Conservation (phyloP, 2,888 invertebrate species). For the Pasiphila rectangulata region DNA sequence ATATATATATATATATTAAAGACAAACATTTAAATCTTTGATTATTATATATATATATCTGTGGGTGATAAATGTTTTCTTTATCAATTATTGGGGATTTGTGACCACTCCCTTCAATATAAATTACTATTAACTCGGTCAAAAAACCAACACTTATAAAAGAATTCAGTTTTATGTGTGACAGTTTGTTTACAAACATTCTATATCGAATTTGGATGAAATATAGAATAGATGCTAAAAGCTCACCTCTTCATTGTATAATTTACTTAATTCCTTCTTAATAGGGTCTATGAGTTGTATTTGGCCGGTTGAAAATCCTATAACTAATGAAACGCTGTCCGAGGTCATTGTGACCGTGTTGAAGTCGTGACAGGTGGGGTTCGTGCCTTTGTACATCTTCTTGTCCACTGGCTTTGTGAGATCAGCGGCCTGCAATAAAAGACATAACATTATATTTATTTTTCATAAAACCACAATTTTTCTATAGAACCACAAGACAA, state of each 20-base stretch:
- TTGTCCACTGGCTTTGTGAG: slow-evolving; percentile 98
- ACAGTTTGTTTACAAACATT: too few species aligned
- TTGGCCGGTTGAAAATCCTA: slow-evolving; percentile 99
- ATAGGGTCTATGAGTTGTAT: slow-evolving; percentile 98
- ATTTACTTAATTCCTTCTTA: slow-evolving; percentile 96
- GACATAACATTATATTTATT: neutral
- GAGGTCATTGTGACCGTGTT: slow-evolving; percentile 90
- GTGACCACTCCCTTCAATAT: too few species aligned
- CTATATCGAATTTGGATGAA: neutral
- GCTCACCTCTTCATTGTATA: slow-evolving; percentile 98
- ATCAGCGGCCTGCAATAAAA: slow-evolving; percentile 88
- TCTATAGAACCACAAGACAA: too few species aligned
- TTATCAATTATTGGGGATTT: too few species aligned
- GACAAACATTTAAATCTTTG: too few species aligned
- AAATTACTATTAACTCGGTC: too few species aligned
- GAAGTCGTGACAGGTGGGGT: slow-evolving; percentile 99
- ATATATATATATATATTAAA: too few species aligned
- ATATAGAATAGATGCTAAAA: neutral
- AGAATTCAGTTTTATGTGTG: too few species aligned
- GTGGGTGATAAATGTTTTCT: too few species aligned
- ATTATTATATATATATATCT: too few species aligned
- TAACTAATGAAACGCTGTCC: slow-evolving; percentile 93
- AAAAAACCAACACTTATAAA: too few species aligned
- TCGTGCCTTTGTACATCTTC: slow-evolving; percentile 98
- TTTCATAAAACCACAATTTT: too few species aligned